Evolutionary conservation across 35 echinoderm and acorn worm genomes (phyloP).

Genomic region (Diadema setosum): DNA sequence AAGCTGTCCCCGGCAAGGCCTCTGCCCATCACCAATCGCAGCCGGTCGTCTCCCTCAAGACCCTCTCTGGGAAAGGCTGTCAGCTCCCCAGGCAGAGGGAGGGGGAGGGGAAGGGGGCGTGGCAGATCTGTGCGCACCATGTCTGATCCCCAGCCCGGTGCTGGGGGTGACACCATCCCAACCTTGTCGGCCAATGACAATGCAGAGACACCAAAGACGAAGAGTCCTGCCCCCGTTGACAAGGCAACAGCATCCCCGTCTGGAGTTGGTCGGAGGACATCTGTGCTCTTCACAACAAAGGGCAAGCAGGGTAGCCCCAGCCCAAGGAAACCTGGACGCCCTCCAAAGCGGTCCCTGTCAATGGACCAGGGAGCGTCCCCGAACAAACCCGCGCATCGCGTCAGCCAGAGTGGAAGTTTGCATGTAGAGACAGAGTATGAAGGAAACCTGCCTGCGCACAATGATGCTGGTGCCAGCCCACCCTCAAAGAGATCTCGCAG

Average conservation of each 20-base stretch:
- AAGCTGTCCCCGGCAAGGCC: slow-evolving; percentile 67
- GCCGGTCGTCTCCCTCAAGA: slow-evolving; percentile 62
- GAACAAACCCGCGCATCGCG: neutral
- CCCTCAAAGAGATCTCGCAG: slow-evolving; percentile 63
- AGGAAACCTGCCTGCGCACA: slow-evolving; percentile 48
- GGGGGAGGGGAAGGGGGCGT: slow-evolving; percentile 67
- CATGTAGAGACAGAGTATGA: slow-evolving; percentile 72
- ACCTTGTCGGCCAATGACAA: slow-evolving; percentile 26
- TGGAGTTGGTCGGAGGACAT: slow-evolving; percentile 87
- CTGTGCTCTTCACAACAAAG: slow-evolving; percentile 90
- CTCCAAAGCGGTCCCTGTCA: slow-evolving; percentile 65
- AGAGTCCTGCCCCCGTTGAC: slow-evolving; percentile 23
- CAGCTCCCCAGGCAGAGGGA: slow-evolving; percentile 2
- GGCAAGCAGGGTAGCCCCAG: slow-evolving; percentile 50
- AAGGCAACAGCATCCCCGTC: slow-evolving; percentile 46
- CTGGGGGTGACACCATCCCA: slow-evolving; percentile 3
- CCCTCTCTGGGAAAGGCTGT: slow-evolving; percentile 39
- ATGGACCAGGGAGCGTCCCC: slow-evolving; percentile 26
- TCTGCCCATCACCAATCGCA: slow-evolving; percentile 62
- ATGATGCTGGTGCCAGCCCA: slow-evolving; percentile 15
- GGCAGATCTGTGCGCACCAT: slow-evolving; percentile 26
- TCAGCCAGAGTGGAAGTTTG: slow-evolving; percentile 16
- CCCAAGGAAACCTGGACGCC: slow-evolving; percentile 17
- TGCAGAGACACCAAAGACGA: slow-evolving; percentile 29
- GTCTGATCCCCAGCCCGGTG: slow-evolving; percentile 62